Evolutionary conservation across 2,888 invertebrate species (phyloP).

Genomic region (Sisyra nigra): DNA sequence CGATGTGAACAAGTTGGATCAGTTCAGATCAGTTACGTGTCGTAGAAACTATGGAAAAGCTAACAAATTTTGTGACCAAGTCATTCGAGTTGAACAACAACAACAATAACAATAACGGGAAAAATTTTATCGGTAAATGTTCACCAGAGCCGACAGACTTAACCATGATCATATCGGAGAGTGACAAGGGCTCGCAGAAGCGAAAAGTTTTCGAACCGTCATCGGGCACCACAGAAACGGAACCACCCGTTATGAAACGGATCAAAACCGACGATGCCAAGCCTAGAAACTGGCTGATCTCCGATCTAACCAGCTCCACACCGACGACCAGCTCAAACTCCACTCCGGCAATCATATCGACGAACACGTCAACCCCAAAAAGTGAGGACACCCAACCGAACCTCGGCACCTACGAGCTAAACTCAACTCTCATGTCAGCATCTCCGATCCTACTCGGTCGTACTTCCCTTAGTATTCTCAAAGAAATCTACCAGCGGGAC

Average conservation of each 20-base stretch:
- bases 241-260: background rate
- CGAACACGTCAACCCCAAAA: background rate
- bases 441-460: background rate
- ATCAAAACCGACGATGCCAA: constrained; percentile 4
- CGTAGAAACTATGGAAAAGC: constrained; percentile 53
- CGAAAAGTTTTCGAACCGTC: background rate
- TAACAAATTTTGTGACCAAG: constrained; percentile 81
- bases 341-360: background rate
- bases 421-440: background rate
- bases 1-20: too few species aligned
- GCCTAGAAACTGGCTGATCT: constrained; percentile 6
- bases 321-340: background rate
- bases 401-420: background rate
- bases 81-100: constrained; percentile 51
- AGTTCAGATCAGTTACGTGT: constrained; percentile 18
- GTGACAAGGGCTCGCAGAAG: background rate
- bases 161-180: background rate
- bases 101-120: constrained; percentile 26
- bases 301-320: constrained; percentile 1
- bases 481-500: constrained; percentile 2
- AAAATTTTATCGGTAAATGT: constrained; percentile 1
- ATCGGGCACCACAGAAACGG: background rate
- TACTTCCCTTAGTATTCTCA: background rate
- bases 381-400: background rate
- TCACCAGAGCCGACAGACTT: constrained; percentile 2